Evolutionary conservation across 2,797 vertebrate species (phyloP).

Genomic region (Delichon dasypus): DNA sequence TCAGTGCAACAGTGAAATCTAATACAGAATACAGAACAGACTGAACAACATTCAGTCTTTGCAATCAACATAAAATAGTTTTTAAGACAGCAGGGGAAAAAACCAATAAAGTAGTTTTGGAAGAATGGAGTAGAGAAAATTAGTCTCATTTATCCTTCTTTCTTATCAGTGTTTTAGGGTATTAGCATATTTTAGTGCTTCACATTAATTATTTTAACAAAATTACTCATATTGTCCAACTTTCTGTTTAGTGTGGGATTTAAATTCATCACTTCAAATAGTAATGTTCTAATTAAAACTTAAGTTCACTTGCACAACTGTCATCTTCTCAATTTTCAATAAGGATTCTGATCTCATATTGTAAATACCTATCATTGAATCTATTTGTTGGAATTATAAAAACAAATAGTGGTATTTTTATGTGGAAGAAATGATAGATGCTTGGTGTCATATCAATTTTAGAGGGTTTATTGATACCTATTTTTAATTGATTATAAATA

Average conservation of each 20-base stretch:
- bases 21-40: too few species aligned
- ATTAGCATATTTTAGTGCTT: conserved; percentile 66
- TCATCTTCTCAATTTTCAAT: neutral
- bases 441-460: neutral
- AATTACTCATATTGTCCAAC: neutral
- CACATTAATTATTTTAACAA: conserved; percentile 54
- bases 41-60: conserved; percentile 11
- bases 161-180: conserved; percentile 47
- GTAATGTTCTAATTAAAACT: conserved; percentile 11
- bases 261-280: conserved; percentile 36
- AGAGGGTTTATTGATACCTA: neutral
- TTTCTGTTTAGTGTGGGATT: conserved; percentile 36
- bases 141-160: conserved; percentile 35
- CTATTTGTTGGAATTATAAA: neutral
- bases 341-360: neutral
- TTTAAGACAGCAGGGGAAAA: neutral
- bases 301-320: neutral
- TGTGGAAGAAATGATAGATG: neutral
- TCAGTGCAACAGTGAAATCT: neutral
- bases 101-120: conserved; percentile 33
- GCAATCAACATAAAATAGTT: conserved; percentile 34
- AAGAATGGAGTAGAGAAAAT: conserved; percentile 61
- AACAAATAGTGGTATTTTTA: neutral
- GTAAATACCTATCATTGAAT: neutral
- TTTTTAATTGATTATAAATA: neutral